phyloP scores from a whole-genome alignment of 53 echinoderm and acorn worm species.

The Paelopatides confundens region DNA sequence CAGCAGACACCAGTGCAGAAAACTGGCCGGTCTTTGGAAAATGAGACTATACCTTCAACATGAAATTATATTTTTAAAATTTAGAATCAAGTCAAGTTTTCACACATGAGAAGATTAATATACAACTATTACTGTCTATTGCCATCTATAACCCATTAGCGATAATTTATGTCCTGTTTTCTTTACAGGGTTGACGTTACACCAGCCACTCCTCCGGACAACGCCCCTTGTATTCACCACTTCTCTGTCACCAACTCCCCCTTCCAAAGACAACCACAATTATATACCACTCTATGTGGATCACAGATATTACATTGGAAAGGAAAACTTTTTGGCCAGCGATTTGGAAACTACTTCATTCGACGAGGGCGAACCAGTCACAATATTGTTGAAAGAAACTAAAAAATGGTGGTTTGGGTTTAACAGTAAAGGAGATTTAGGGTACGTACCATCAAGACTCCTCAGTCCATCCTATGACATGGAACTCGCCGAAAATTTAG shows the following conservation, averaged over 20 bases:
- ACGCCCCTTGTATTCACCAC: constrained; percentile 85
- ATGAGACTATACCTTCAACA: too few relatives aligned
- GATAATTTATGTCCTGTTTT: constrained; percentile 13
- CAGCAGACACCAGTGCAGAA: too few relatives aligned
- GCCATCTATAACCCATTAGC: neutral
- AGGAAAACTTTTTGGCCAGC: constrained; percentile 74
- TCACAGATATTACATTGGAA: constrained; percentile 89
- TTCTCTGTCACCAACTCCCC: constrained; percentile 81
- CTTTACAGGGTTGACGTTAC: constrained; percentile 75
- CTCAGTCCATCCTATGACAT: constrained; percentile 51
- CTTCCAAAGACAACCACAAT: constrained; percentile 87
- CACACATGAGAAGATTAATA: too few relatives aligned
- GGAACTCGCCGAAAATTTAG: constrained; percentile 5
- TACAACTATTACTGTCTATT: too few relatives aligned
- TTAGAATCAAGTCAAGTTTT: too few relatives aligned
- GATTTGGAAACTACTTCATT: constrained; percentile 89
- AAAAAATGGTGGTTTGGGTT: constrained; percentile 98
- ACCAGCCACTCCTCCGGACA: constrained; percentile 83
- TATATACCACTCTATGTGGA: constrained; percentile 97
- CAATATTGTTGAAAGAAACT: constrained; percentile 88
- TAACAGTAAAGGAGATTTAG: constrained; percentile 80
- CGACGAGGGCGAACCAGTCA: constrained; percentile 83
- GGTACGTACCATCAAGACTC: constrained; percentile 87
- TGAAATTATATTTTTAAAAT: too few relatives aligned
- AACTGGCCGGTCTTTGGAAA: too few relatives aligned